Base-by-base conservation (phyloP, 2,797 vertebrate genomes). In the Artibeus lituratus region DNA sequence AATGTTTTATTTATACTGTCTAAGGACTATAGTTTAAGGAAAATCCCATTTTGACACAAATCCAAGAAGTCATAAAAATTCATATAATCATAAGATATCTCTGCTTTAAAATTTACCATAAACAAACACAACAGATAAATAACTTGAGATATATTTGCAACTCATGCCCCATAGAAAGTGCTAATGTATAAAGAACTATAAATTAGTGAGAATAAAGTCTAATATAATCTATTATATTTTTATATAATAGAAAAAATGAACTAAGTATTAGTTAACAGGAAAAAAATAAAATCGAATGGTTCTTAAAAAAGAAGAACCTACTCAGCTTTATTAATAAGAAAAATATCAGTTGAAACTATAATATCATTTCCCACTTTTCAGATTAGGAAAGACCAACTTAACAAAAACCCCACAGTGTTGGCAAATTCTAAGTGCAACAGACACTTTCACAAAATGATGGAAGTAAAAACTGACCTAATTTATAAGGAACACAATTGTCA, bases 1-100 rank as follows among this genome's bases (percentile, higher is more conserved):
- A 89, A 62, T 95, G 21, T 49, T 72, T 80, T 91, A 42, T 49
- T 94, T 89, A 77, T 5, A 22, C 82, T 84, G 8, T 65, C 96
- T 65, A 96, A 95, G 42, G 11, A 91, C 44, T 47, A 3, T 91
- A 4, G 15, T 53, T 44, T 83, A 69, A 77, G n/a, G 65, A 74
- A 84, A 95, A 87, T n/a, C 0, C 5, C 12, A 62, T 51, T 92
- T 81, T 93, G 51, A 69, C 11, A 78, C 10, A 94, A 81, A 78
- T 86, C 10, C 42, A 83, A 82, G 51, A 59, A 89, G 19, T 2
- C 37, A 95, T 39, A 82, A 73, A 94, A 92, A 77, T 87, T 49
- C 70, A 88, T 32, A 69, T 70, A 51, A 73, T 22, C 42, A 44
- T 32, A 81, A 96, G 62, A n/a, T 51, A 80, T 29, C 87, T 86